Conservation (phyloP, 1,140 invertebrate species). For the Oreohelix idahoensis region DNA sequence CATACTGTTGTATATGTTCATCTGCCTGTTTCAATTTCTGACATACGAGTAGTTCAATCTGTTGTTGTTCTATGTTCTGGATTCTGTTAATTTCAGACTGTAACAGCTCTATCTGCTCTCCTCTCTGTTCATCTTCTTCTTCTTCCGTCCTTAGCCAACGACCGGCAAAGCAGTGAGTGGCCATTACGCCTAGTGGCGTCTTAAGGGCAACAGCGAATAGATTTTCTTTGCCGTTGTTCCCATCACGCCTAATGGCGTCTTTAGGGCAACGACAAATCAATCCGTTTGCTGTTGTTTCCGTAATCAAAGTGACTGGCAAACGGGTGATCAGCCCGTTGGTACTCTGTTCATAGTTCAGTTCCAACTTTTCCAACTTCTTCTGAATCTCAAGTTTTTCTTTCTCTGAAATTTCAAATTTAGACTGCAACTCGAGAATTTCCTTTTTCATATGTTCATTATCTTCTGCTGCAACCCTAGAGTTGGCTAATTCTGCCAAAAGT, state of each 20-base stretch:
- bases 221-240: no score
- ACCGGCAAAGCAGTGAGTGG: no score
- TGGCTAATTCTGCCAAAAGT: neutral
- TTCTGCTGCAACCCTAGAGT: neutral
- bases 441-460: neutral
- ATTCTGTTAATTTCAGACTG: slow-evolving; percentile 36
- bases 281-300: no score
- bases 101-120: slow-evolving; percentile 27
- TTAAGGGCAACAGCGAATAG: no score
- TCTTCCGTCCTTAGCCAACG: no score
- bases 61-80: slow-evolving; percentile 56
- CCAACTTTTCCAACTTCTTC: neutral
- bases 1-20: slow-evolving; percentile 41
- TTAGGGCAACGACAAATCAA: no score
- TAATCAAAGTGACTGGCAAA: no score
- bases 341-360: neutral
- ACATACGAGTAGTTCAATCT: slow-evolving; percentile 48
- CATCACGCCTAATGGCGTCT: no score
- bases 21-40: slow-evolving; percentile 57
- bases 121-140: no score
- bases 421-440: slow-evolving; percentile 5
- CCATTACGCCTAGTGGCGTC: no score
- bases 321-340: no score
- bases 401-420: neutral
- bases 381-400: slow-evolving; percentile 16